Evolutionary conservation across 2,113 vertebrate genomes (phyloP), one percentile per base, ranked within the genome.

Genomic region (Electrona antarctica): DNA sequence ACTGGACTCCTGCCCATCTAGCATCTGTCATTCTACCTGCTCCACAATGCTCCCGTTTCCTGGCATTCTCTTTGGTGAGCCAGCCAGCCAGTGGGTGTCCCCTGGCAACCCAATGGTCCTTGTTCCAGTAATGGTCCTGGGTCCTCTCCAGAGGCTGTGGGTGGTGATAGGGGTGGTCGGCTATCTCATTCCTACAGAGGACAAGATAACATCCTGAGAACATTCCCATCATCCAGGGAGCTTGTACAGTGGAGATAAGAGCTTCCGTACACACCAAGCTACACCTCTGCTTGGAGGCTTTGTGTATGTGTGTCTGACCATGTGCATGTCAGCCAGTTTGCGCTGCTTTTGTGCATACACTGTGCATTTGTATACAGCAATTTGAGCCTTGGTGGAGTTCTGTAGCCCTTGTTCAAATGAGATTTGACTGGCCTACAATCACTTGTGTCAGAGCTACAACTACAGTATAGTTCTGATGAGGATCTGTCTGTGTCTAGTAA

Each of bases 141-240:
- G 76, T 74, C 68, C 79, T 84, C 85, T 84, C 85, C 73, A 81
- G 74, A 85, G 81, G 85, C 75, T 78, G 81, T 87, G 63, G 69
- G 58, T 55, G 67, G 71, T 45, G 86, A 89, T 89, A 91, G 88
- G 86, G 79, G 85, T 85, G 75, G 60, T 78, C 49, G 76, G 71
- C 82, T 85, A 90, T 88, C 86, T 89, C 69, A 73, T 87, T 88
- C 84, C 82, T 79, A 90, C 83, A 87, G 83, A 83, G 80, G 79
- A 87, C 83, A 71, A 80, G 88, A 90, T 91, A 89, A 88, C 78
- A 88, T 90, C 87, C 86, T 74, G 85, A 90, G 82, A 88, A 88
- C 86, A 85, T 88, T 90, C 77, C 86, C 87, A 88, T 87, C 83
- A 87, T 80, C 83, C 8, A 45, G 85, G 75, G 78, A 85, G 88